Evolutionary conservation across 2,888 invertebrate species (phyloP).

Genomic region (Theristus sp.): DNA sequence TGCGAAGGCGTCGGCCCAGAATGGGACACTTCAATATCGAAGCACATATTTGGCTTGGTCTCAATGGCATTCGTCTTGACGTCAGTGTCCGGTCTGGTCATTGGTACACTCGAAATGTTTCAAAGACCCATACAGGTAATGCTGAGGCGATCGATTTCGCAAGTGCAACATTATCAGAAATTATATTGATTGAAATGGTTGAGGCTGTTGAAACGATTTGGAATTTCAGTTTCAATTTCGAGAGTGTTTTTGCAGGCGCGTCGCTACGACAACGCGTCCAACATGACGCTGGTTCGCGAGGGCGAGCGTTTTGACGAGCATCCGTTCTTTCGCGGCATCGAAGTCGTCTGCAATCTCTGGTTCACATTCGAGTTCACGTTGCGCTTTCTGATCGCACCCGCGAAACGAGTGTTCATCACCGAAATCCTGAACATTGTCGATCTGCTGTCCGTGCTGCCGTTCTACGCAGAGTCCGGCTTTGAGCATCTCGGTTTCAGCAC

Average conservation of each 20-base stretch:
- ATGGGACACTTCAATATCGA: neutral
- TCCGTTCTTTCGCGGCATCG: neutral
- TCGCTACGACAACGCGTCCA: neutral
- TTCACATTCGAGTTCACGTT: neutral
- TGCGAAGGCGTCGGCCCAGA: neutral
- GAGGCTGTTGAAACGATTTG: neutral
- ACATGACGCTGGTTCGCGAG: neutral
- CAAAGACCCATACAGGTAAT: conserved; percentile 10
- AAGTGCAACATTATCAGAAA: no score
- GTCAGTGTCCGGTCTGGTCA: conserved; percentile 20
- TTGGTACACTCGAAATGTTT: conserved; percentile 22
- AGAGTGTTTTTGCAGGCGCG: neutral
- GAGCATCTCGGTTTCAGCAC: neutral
- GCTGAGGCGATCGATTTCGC: no score
- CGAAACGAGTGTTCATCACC: neutral
- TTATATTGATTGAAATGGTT: no score
- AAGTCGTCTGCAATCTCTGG: neutral
- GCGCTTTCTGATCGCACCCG: neutral
- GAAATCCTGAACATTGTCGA: neutral
- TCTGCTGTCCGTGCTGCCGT: neutral
- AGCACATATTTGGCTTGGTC: conserved; percentile 16
- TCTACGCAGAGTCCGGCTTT: neutral
- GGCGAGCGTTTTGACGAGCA: neutral
- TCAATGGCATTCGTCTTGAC: conserved; percentile 22
- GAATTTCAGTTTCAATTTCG: neutral